phyloP scores from a whole-genome alignment of 2,888 invertebrate genomes.

The Molorchus minor region DNA sequence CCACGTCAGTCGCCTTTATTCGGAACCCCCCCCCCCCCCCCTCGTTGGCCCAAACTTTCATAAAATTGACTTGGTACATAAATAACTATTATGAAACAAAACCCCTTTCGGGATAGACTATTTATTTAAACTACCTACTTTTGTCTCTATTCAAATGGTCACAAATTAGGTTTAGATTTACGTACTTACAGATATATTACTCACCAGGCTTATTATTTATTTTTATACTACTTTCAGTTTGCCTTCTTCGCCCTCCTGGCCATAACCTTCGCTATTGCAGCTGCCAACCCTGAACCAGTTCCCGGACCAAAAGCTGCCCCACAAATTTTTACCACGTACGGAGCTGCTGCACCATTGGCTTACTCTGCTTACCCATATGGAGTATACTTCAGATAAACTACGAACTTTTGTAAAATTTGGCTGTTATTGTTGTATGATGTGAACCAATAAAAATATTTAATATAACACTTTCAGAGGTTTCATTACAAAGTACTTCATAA shows the following conservation, averaged over 20 bases:
- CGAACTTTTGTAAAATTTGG: no score
- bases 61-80: background rate
- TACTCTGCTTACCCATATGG: background rate
- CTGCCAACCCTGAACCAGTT: conserved; percentile 5
- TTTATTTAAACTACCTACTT: background rate
- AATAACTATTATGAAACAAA: background rate
- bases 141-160: background rate
- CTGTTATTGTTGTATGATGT: no score
- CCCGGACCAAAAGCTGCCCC: background rate
- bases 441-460: background rate
- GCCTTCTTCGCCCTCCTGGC: conserved; percentile 20
- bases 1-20: no score
- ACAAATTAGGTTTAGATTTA: no score
- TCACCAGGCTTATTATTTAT: no score
- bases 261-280: conserved; percentile 6
- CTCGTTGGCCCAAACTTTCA: no score
- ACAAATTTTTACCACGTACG: background rate
- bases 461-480: background rate
- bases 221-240: conserved; percentile 14
- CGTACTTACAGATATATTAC: no score
- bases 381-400: background rate
- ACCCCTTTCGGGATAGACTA: background rate
- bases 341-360: background rate
- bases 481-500: background rate
- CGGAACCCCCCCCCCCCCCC: no score